phyloP scores from a whole-genome alignment of 2,888 invertebrate species.

The Malacosoma neustria region DNA sequence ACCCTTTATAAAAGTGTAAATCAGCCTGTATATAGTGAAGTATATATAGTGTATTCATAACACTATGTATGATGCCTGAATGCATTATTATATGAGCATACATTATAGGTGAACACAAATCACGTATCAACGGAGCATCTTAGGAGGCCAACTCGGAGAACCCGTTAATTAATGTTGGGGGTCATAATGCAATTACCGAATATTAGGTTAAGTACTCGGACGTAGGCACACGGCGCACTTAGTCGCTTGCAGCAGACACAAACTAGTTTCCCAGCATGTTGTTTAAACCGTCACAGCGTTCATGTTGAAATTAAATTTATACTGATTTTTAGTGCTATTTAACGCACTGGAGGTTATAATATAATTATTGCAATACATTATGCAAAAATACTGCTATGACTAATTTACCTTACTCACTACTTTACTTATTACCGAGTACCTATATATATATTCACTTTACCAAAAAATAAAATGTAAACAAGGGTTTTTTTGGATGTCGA shows the following conservation, averaged over 20 bases:
- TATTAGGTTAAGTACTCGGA: slow-evolving; percentile 68
- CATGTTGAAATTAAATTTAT: not conserved
- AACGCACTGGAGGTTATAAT: no score
- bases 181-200: slow-evolving; percentile 61
- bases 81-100: not conserved
- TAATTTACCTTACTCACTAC: no score
- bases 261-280: slow-evolving; percentile 42
- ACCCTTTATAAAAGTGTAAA: no score
- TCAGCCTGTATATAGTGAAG: no score
- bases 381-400: no score
- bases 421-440: no score
- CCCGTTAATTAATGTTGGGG: slow-evolving; percentile 60
- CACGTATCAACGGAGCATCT: slow-evolving; percentile 50
- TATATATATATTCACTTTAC: no score
- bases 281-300: not conserved
- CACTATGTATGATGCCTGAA: no score
- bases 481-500: no score
- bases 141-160: slow-evolving; percentile 48
- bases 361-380: no score
- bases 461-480: no score
- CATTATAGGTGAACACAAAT: slow-evolving; percentile 24
- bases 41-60: no score
- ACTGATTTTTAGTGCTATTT: not conserved
- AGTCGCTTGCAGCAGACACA: slow-evolving; percentile 45
- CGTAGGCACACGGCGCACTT: slow-evolving; percentile 50